Evolutionary conservation across 2,797 vertebrate genomes (phyloP), one percentile per base, ranked within the genome.

Genomic region (Pteropus rufus): DNA sequence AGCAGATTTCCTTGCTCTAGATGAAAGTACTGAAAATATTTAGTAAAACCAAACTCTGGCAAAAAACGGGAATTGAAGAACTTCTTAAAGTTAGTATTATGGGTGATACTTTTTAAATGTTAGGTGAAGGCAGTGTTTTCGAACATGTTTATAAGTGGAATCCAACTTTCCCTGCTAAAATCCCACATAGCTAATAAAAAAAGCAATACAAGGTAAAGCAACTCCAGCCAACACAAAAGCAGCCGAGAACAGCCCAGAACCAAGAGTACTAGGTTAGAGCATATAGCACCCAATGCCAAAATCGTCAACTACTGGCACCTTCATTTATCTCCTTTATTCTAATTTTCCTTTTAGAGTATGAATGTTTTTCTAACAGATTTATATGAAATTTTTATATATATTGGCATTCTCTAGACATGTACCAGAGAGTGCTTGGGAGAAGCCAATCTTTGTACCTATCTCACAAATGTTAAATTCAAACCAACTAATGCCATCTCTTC

Each of bases 21-120:
- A 65, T 64, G 11, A 85, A 95, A 86, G 10, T 56, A 21, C 90
- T 92, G 6, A 69, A 95, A 92, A 93, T 46, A 73, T n/a, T 29
- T 75, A 70, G 18, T 86, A 83, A 86, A 96, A 92, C 26, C 29
- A 92, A 95, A 94, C 75, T 89, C 23, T 75, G 69, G 5, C 73
- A 73, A 75, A 75, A 82, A 93, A 54, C 31, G 54, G 72, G 5
- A 65, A 54, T 2, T 70, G 9, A 90, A 77, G 44, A 89, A 54
- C 12, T 44, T 86, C 21, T 94, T 86, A 87, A 36, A 36, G 36
- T 36, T 36, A 36, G 36, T 36, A 36, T 89, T 31, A 72, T 7
- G 29, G 24, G 14, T 60, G 81, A 56, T 2, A 67, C 77, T 93
- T 88, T 89, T 75, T 44, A 81, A 93, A 70, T 21, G 12, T 62